Evolutionary conservation across 1,140 invertebrate species (phyloP).

Genomic region (Ceratina calcarata): DNA sequence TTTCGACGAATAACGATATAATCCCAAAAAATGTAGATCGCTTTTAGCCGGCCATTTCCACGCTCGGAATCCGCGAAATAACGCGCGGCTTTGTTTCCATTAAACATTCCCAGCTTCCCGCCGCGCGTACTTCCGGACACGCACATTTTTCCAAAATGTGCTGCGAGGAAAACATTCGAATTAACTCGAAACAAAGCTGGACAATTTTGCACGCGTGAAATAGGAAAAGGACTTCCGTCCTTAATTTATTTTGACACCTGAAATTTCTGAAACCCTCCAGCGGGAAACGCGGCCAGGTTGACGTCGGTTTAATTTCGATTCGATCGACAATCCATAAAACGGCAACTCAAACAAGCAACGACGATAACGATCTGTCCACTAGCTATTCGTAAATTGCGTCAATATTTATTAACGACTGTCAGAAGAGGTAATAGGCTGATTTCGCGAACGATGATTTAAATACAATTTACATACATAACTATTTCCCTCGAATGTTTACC

Average conservation of each 20-base stretch:
- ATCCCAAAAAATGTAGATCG: slow-evolving; percentile 34
- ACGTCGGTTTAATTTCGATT: slow-evolving; percentile 38
- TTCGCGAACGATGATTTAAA: slow-evolving; percentile 22
- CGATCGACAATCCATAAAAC: slow-evolving; percentile 23
- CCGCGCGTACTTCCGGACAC: not conserved
- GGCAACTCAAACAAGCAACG: slow-evolving; percentile 5
- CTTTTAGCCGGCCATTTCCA: slow-evolving; percentile 18
- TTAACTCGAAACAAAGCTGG: not conserved
- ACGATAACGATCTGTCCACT: slow-evolving; percentile 46
- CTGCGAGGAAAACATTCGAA: not conserved
- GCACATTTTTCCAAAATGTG: not conserved
- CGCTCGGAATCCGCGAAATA: slow-evolving; percentile 19
- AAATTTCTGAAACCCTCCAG: not conserved
- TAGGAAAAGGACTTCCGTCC: too few relatives aligned
- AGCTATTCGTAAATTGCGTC: slow-evolving; percentile 38
- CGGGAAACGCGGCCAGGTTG: not conserved
- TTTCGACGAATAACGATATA: slow-evolving; percentile 44
- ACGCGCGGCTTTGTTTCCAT: slow-evolving; percentile 24
- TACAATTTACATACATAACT: slow-evolving; percentile 44
- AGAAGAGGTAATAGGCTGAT: slow-evolving; percentile 36
- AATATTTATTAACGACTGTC: slow-evolving; percentile 47
- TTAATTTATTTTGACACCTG: too few relatives aligned
- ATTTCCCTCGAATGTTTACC: slow-evolving; percentile 31
- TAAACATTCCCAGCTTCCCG: not conserved
- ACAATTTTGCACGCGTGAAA: too few relatives aligned